These are phyloP conservation scores for Phoxinus phoxinus DNA, from an alignment of 2,113 vertebrate genomes.

Conservation along the genomic window DNA sequence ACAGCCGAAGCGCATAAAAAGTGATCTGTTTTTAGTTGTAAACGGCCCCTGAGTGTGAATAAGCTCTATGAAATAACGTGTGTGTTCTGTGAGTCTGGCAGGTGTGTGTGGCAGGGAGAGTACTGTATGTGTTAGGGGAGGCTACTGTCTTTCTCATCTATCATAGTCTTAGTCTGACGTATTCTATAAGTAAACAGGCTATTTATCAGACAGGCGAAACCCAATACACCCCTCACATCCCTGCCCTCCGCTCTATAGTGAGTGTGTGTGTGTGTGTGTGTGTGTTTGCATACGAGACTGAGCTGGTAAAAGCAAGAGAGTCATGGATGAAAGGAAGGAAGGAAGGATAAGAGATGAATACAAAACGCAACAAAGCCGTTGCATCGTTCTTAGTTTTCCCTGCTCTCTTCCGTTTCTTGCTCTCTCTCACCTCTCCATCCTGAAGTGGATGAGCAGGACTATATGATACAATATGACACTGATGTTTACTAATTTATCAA, in stretches of 20 bases:
- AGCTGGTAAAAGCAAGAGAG: neutral
- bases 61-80: slow-evolving; percentile 26
- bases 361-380: slow-evolving; percentile 12
- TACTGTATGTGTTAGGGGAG: slow-evolving; percentile 33
- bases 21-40: too few relatives aligned
- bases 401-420: neutral
- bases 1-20: too few relatives aligned
- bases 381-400: neutral
- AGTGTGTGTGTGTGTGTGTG: neutral
- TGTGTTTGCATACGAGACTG: slow-evolving; percentile 4
- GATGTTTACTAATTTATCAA: neutral
- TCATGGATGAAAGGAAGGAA: neutral
- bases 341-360: neutral
- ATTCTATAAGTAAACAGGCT: slow-evolving; percentile 51
- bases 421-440: neutral
- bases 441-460: neutral
- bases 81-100: slow-evolving; percentile 46
- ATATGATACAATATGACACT: neutral
- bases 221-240: slow-evolving; percentile 9
- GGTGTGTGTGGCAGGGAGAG: slow-evolving; percentile 29
- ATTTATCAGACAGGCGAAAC: slow-evolving; percentile 50
- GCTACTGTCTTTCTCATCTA: slow-evolving; percentile 51
- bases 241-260: neutral
- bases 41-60: slow-evolving; percentile 15
- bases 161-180: slow-evolving; percentile 56